Evolutionary conservation across 2,113 vertebrate genomes (phyloP).

Genomic region (Herpetotheres cachinnans): DNA sequence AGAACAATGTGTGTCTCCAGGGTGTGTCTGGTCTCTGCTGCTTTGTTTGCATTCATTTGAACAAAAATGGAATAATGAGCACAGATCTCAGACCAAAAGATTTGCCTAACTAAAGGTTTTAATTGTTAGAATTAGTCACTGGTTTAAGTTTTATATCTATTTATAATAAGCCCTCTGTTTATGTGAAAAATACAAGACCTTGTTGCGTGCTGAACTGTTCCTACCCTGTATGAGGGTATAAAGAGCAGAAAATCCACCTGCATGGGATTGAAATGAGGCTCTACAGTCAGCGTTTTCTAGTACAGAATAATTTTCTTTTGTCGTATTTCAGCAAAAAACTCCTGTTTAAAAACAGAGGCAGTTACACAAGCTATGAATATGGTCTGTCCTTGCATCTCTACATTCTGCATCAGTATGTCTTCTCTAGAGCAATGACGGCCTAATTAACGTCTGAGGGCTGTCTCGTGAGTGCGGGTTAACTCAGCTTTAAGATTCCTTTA

Average conservation of each 20-base stretch:
- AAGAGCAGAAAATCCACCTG: not conserved
- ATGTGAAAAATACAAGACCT: not conserved
- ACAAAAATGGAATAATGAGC: not conserved
- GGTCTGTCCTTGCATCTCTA: not conserved
- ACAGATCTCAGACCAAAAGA: not conserved
- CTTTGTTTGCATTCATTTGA: not conserved
- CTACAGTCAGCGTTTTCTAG: not conserved
- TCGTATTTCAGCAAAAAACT: not conserved
- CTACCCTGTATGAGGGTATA: not conserved
- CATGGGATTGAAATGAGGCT: accelerated
- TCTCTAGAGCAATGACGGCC: not conserved
- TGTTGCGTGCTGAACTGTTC: not conserved
- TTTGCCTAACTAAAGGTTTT: not conserved
- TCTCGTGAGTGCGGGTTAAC: not conserved
- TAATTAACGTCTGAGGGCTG: not conserved
- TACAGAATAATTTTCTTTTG: not conserved
- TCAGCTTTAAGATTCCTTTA: not conserved
- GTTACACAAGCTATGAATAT: not conserved
- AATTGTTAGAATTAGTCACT: not conserved
- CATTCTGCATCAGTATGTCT: not conserved
- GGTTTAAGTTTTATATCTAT: not conserved
- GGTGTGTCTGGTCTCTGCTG: not conserved
- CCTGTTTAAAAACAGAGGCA: not conserved
- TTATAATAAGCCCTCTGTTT: not conserved
- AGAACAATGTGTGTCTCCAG: not conserved